Evolutionary conservation across 37 sponge, comb jelly and placozoan genomes (phyloP).

Genomic region (Tethya wilhelma): DNA sequence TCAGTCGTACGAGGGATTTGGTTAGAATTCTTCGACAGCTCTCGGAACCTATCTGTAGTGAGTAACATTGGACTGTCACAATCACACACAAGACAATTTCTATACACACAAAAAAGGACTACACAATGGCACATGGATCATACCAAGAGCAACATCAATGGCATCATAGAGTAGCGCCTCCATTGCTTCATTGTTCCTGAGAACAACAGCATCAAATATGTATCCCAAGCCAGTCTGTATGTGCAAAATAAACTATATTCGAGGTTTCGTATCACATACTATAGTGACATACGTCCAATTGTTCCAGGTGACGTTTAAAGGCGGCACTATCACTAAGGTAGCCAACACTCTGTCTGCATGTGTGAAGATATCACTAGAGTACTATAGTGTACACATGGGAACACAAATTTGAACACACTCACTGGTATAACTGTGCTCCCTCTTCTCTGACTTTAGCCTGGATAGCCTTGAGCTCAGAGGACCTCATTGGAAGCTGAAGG

Average conservation of each 20-base stretch:
- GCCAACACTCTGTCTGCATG: conserved; percentile 5
- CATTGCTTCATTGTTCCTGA: conserved; percentile 72
- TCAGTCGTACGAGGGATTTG: conserved; percentile 56
- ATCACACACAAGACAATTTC: background rate
- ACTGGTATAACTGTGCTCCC: conserved; percentile 26
- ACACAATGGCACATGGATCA: background rate
- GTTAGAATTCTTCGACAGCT: conserved; percentile 39
- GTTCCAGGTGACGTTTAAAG: conserved; percentile 32
- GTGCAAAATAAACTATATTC: background rate
- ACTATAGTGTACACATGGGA: background rate
- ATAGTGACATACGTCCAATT: conserved; percentile 39
- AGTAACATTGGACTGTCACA: background rate
- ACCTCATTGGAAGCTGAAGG: conserved; percentile 43
- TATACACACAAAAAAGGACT: background rate
- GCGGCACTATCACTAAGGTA: conserved; percentile 52
- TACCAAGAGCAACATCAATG: conserved; percentile 61
- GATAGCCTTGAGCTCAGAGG: background rate
- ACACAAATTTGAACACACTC: background rate
- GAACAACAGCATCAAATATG: conserved; percentile 54
- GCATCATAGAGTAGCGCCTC: conserved; percentile 45
- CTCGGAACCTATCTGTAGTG: conserved; percentile 50
- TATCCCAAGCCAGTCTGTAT: conserved; percentile 61
- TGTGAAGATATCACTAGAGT: background rate
- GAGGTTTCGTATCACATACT: background rate
- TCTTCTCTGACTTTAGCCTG: conserved; percentile 12